These are phyloP conservation scores for Guaruba guarouba DNA, from an alignment of 2,113 vertebrate species.

Conservation along the genomic window DNA sequence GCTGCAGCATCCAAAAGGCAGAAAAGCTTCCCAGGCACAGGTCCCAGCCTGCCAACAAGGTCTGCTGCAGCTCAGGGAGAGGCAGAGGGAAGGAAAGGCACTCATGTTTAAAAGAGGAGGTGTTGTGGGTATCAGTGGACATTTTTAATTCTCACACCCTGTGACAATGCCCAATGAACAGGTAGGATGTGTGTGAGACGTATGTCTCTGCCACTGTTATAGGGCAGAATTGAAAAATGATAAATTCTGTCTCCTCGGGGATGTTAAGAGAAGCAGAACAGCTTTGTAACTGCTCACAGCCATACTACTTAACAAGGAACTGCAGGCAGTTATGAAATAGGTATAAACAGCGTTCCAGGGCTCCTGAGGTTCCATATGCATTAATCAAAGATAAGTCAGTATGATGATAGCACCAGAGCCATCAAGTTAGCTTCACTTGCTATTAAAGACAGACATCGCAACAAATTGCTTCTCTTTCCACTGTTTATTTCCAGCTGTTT, in stretches of 20 bases:
- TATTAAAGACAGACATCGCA: not conserved
- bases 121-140: not conserved
- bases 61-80: not conserved
- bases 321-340: not conserved
- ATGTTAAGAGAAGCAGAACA: not conserved
- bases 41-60: not conserved
- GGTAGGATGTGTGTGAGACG: not conserved
- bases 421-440: not conserved
- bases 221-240: not conserved
- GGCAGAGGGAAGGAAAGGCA: not conserved
- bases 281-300: not conserved
- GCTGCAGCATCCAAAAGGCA: not conserved
- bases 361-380: not conserved
- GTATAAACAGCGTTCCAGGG: not conserved
- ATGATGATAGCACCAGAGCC: accelerated
- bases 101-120: not conserved
- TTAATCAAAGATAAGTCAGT: slow-evolving; percentile 12
- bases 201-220: not conserved
- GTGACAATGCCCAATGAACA: not conserved
- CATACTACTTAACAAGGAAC: not conserved
- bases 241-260: not conserved
- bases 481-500: not conserved
- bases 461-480: not conserved
- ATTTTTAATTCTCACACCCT: not conserved
- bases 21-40: not conserved